Evolutionary conservation across 2,797 vertebrate genomes (phyloP).

Genomic region (Anableps anableps): DNA sequence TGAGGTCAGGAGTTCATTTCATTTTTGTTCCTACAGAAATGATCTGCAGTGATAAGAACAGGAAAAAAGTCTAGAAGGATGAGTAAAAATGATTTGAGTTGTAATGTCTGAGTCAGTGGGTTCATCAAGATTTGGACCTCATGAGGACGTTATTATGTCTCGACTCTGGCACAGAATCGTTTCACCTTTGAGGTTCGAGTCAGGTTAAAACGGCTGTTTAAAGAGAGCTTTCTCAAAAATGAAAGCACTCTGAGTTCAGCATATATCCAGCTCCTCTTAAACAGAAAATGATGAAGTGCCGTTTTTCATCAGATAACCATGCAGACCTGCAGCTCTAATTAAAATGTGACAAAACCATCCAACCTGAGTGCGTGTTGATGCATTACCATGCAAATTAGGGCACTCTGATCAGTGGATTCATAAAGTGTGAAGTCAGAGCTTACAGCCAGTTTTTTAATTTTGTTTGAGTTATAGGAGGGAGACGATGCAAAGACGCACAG

Average conservation of each 20-base stretch:
- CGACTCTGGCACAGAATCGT: neutral
- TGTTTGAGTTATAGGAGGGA: neutral
- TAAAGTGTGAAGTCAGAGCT: neutral
- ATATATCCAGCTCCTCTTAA: neutral
- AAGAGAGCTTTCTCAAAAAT: neutral
- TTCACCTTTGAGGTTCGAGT: neutral
- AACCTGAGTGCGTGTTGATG: conserved; percentile 3
- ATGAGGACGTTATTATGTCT: neutral
- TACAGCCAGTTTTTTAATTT: neutral
- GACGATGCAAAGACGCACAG: neutral
- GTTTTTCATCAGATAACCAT: conserved; percentile 39
- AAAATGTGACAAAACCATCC: conserved; percentile 22
- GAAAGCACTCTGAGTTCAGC: conserved; percentile 3
- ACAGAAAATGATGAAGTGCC: conserved; percentile 22
- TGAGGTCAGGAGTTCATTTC: conserved; percentile 50
- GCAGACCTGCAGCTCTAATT: conserved; percentile 32
- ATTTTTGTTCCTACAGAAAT: conserved; percentile 39
- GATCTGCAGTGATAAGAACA: conserved; percentile 7
- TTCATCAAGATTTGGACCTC: neutral
- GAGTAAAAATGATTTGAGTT: conserved; percentile 1
- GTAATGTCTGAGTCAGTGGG: neutral
- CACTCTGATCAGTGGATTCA: conserved; percentile 10
- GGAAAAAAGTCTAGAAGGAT: conserved; percentile 10
- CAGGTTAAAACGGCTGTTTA: neutral
- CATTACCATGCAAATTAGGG: conserved; percentile 14